Percentiles rank a stretch among this genome's conserved stretches.
phyloP scores from a whole-genome alignment of 2,113 vertebrate species.

The Toxotes chatareus region DNA sequence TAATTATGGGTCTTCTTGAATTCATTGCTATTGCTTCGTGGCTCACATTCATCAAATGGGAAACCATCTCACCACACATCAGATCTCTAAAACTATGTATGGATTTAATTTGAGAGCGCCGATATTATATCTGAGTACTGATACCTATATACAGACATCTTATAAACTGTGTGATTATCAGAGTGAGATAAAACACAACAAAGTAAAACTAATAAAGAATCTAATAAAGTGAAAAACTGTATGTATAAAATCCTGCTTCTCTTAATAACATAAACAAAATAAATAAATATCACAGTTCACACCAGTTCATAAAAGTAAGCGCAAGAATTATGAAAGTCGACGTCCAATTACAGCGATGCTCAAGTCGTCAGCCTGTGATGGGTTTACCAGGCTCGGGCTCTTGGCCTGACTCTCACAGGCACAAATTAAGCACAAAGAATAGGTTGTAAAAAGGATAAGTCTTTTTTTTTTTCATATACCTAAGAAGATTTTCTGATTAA shows the following conservation, averaged over 20 bases:
- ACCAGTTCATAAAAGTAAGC: slow-evolving; percentile 26
- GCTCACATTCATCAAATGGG: not conserved
- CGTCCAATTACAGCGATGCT: slow-evolving; percentile 47
- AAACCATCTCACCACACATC: not conserved
- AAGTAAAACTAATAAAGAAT: too few species aligned
- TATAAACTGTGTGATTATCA: not conserved
- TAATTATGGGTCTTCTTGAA: not conserved
- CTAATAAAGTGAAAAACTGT: not conserved
- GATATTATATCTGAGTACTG: not conserved
- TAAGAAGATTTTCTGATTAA: slow-evolving; percentile 40
- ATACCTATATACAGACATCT: not conserved
- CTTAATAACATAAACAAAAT: slow-evolving; percentile 2
- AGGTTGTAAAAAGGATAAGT: slow-evolving; percentile 36
- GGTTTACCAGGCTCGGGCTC: slow-evolving; percentile 43
- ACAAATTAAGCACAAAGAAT: slow-evolving; percentile 40
- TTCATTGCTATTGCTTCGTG: not conserved
- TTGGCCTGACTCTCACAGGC: slow-evolving; percentile 20
- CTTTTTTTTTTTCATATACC: slow-evolving; percentile 10
- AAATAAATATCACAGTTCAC: slow-evolving; percentile 26
- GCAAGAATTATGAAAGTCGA: slow-evolving; percentile 39
- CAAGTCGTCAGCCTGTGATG: slow-evolving; percentile 34
- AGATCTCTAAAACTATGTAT: too few species aligned
- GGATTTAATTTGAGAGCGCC: too few species aligned
- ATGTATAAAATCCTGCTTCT: too few species aligned
- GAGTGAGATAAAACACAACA: not conserved